phyloP scores from a whole-genome alignment of 2,797 vertebrate genomes.

The Coracias cyanogaster region DNA sequence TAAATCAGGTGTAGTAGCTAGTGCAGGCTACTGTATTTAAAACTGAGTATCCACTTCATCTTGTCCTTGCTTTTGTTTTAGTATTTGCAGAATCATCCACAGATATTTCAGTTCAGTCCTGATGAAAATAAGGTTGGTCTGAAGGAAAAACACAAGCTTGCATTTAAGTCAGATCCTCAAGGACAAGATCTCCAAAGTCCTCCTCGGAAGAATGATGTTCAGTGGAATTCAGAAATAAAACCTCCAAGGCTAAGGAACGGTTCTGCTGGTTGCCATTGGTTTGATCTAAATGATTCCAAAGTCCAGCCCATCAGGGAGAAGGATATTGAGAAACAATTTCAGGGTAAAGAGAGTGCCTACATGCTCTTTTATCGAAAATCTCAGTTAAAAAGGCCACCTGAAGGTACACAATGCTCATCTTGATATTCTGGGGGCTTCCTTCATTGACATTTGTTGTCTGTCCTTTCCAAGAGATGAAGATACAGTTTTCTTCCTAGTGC shows the following conservation, averaged over 20 bases:
- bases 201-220: neutral
- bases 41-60: neutral
- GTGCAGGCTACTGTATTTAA: neutral
- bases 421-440: neutral
- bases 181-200: conserved; percentile 8
- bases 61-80: conserved; percentile 58
- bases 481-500: neutral
- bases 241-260: neutral
- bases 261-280: conserved; percentile 85
- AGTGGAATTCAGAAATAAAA: conserved; percentile 16
- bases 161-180: conserved; percentile 37
- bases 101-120: conserved; percentile 87
- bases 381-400: conserved; percentile 84
- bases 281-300: conserved; percentile 93
- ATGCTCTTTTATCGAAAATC: conserved; percentile 97
- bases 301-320: conserved; percentile 90
- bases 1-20: neutral
- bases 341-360: conserved; percentile 98
- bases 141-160: conserved; percentile 57
- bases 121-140: conserved; percentile 85
- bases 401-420: conserved; percentile 78
- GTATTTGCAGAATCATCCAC: conserved; percentile 90
- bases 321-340: conserved; percentile 94
- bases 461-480: neutral
- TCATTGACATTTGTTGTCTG: neutral